Conservation (phyloP, 1,140 invertebrate genomes). For the Popillia japonica region DNA sequence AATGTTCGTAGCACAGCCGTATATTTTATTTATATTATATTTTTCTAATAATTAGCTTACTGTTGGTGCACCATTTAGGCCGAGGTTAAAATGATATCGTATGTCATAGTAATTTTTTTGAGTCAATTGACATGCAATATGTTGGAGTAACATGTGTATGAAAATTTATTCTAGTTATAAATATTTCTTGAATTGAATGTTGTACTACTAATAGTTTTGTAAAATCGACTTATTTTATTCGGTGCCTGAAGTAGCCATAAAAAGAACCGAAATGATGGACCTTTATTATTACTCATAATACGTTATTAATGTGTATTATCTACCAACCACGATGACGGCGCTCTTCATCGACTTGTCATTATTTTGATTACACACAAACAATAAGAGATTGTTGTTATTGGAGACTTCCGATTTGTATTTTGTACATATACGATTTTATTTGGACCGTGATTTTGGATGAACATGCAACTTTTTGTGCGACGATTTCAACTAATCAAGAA, state of each 20-base stretch:
- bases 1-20: no score
- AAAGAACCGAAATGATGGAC: neutral
- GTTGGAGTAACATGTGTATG: no score
- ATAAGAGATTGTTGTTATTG: neutral
- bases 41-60: no score
- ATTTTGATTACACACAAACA: conserved; percentile 15
- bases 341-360: neutral
- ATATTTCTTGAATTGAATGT: no score
- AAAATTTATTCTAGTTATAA: no score
- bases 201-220: no score
- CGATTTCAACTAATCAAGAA: conserved; percentile 16
- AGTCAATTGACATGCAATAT: no score
- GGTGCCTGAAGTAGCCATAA: neutral
- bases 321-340: neutral
- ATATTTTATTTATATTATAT: no score
- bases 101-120: no score
- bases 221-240: neutral
- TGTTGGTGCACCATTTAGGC: no score
- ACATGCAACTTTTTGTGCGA: neutral
- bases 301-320: conserved; percentile 6
- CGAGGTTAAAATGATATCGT: no score
- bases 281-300: neutral
- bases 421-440: neutral
- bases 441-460: conserved; percentile 1
- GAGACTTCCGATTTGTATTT: conserved; percentile 8